Conservation (phyloP, 2,113 vertebrate species). For the Stictonetta naevosa region DNA sequence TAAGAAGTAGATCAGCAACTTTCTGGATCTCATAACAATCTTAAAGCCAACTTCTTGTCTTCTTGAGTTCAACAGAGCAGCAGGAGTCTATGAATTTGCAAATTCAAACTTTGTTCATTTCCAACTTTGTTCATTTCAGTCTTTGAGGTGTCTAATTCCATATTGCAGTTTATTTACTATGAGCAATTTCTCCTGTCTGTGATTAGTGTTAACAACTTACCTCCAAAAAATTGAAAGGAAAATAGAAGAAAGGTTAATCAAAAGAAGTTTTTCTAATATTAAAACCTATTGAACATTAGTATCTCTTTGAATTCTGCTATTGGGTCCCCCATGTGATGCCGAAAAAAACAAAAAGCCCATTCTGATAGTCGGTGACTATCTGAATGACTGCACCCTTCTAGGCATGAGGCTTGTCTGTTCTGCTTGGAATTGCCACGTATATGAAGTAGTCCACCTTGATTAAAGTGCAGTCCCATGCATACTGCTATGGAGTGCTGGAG, state of each 20-base stretch:
- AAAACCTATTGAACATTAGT: background rate
- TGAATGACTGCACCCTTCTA: background rate
- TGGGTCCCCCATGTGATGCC: background rate
- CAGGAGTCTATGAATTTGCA: background rate
- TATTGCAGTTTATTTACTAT: background rate
- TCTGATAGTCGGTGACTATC: background rate
- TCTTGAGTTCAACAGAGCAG: background rate
- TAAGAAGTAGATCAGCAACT: background rate
- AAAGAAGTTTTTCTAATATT: background rate
- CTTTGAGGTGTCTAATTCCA: background rate
- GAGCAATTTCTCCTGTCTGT: background rate
- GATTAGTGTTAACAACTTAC: background rate
- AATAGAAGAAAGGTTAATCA: background rate
- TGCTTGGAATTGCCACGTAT: accelerated
- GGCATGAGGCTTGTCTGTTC: accelerated
- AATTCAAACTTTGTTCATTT: background rate
- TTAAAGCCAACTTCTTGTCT: background rate
- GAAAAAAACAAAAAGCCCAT: background rate
- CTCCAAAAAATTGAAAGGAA: background rate
- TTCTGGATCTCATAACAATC: background rate
- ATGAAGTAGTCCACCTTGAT: background rate
- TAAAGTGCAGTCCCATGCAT: background rate
- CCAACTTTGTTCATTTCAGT: background rate
- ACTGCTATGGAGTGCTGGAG: background rate
- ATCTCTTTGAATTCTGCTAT: background rate